Evolutionary conservation across 2,797 vertebrate genomes (phyloP).

Genomic region (Channa striata): DNA sequence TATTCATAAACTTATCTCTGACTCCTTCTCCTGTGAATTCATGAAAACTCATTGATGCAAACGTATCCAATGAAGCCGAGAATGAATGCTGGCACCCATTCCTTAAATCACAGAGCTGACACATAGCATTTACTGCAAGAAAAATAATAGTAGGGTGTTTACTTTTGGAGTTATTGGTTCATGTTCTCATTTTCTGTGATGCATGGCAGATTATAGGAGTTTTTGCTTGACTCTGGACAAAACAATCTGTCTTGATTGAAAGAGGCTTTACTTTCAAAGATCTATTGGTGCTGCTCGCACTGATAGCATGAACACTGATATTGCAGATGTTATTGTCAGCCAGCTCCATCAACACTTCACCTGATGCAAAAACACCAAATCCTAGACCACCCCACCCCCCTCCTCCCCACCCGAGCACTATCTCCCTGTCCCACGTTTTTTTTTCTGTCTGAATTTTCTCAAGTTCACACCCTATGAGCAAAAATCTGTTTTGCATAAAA

Average conservation of each 20-base stretch:
- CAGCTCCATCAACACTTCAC: slow-evolving; percentile 55
- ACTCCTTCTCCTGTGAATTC: slow-evolving; percentile 48
- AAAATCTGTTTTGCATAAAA: slow-evolving; percentile 63
- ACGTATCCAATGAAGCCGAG: slow-evolving; percentile 47
- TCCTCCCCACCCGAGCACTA: slow-evolving; percentile 35
- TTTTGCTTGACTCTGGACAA: slow-evolving; percentile 44
- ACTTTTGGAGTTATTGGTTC: slow-evolving; percentile 34
- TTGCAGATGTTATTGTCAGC: slow-evolving; percentile 56
- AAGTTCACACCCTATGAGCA: slow-evolving; percentile 40
- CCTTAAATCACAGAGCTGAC: slow-evolving; percentile 70
- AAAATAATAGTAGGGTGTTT: slow-evolving; percentile 49
- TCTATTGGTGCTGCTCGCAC: slow-evolving; percentile 29
- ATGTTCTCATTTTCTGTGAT: slow-evolving; percentile 36
- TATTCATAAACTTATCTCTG: slow-evolving; percentile 41
- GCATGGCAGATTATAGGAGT: slow-evolving; percentile 24
- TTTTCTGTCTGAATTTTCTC: slow-evolving; percentile 42
- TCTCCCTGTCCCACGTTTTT: slow-evolving; percentile 60
- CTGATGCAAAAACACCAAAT: slow-evolving; percentile 38
- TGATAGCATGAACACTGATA: slow-evolving; percentile 46
- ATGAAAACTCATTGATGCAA: slow-evolving; percentile 50
- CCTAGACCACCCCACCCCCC: too few relatives aligned
- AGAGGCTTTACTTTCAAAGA: slow-evolving; percentile 33
- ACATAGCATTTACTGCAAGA: slow-evolving; percentile 23
- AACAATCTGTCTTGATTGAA: slow-evolving; percentile 45
- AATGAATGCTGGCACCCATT: slow-evolving; percentile 64